Conservation (phyloP, 92 coral and sea anemone species). For the Phenganax subtilis region DNA sequence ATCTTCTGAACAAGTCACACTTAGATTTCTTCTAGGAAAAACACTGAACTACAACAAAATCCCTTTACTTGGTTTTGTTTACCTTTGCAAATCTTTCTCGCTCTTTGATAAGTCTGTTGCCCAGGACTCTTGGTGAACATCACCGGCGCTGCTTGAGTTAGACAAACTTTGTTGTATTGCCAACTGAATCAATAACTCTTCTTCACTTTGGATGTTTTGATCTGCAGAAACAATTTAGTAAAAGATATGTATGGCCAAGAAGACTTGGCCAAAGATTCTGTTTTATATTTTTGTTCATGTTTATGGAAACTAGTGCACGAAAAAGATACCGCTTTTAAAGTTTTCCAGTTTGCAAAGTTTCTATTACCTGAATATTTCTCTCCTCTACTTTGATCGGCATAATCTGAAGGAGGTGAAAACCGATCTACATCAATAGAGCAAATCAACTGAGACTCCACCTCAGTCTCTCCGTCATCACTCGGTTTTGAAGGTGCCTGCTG, state of each 20-base stretch:
- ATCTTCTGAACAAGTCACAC: no score
- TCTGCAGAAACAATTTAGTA: not conserved
- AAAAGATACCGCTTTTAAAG: not conserved
- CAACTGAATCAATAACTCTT: slow-evolving; percentile 80
- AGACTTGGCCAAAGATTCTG: no score
- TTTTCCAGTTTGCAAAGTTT: not conserved
- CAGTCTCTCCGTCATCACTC: slow-evolving; percentile 35
- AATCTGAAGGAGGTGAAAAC: slow-evolving; percentile 79
- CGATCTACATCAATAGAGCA: slow-evolving; percentile 70
- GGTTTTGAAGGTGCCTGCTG: slow-evolving; percentile 38
- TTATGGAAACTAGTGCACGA: not conserved
- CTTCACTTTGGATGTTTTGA: slow-evolving; percentile 56
- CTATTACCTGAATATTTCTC: slow-evolving; percentile 68
- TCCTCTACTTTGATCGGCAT: slow-evolving; percentile 57
- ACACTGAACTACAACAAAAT: not conserved
- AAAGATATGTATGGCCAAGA: no score
- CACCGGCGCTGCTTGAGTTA: slow-evolving; percentile 57
- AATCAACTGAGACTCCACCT: slow-evolving; percentile 16
- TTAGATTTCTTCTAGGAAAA: not conserved
- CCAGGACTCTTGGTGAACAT: slow-evolving; percentile 42
- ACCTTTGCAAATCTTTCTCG: slow-evolving; percentile 81
- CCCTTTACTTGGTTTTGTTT: not conserved
- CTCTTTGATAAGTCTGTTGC: slow-evolving; percentile 41
- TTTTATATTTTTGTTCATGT: not conserved
- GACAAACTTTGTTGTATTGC: slow-evolving; percentile 92